Conservation (phyloP, 2,797 vertebrate species). For the Chlorospingus semifuscus region DNA sequence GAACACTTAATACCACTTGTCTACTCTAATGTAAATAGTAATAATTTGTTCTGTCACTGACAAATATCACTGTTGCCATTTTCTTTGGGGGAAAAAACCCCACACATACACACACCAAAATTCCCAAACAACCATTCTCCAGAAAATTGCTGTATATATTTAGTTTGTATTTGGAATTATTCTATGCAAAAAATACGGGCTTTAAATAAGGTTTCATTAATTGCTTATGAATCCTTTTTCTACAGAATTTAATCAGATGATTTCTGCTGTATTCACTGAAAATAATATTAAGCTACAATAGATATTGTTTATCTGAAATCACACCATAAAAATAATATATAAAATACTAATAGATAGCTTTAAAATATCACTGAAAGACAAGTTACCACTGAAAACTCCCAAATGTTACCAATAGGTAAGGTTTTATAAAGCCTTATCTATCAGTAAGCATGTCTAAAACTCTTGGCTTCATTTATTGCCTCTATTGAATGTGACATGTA, state of each 20-base stretch:
- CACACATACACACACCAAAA: background rate
- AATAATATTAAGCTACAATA: background rate
- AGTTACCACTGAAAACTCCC: background rate
- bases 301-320: background rate
- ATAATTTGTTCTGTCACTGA: background rate
- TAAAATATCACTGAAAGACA: background rate
- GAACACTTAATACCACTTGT: background rate
- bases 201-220: background rate
- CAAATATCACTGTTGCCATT: background rate
- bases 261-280: background rate
- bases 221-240: background rate
- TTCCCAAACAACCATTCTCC: background rate
- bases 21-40: background rate
- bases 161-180: background rate
- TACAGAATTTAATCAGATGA: background rate
- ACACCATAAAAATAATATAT: background rate
- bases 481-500: background rate
- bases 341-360: background rate
- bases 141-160: background rate
- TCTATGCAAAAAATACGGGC: background rate
- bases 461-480: background rate
- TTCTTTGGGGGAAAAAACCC: background rate
- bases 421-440: background rate
- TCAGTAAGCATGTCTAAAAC: background rate
- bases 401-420: background rate